These are phyloP conservation scores for Piezodorus guildinii DNA, from an alignment of 1,140 invertebrate genomes.

Conservation along the genomic window DNA sequence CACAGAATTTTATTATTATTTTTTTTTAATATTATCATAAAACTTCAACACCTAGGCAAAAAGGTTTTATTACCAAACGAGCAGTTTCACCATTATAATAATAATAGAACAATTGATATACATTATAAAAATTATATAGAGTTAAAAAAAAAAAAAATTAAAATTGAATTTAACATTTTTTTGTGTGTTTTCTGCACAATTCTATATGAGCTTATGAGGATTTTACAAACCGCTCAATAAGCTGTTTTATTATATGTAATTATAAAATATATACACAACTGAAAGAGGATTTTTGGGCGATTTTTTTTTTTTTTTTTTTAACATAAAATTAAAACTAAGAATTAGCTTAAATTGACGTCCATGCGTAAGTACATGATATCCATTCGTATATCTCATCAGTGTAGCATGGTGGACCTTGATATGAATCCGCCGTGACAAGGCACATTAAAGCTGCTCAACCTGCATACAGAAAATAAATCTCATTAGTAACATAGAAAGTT, in stretches of 20 bases:
- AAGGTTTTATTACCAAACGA: not conserved
- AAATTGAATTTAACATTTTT: not conserved
- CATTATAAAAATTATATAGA: conserved; percentile 1
- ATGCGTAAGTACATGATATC: conserved; percentile 8
- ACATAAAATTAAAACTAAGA: conserved; percentile 3
- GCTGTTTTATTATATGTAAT: not conserved
- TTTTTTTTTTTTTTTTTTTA: not conserved
- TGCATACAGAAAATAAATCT: not conserved
- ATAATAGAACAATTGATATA: not conserved
- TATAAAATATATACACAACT: conserved; percentile 7
- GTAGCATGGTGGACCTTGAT: not conserved
- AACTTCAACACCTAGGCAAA: not conserved
- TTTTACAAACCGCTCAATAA: not conserved
- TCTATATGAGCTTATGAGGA: not conserved
- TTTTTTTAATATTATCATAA: not conserved
- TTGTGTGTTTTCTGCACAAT: not conserved
- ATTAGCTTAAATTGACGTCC: not conserved
- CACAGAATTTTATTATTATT: conserved; percentile 10
- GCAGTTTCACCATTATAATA: conserved; percentile 9
- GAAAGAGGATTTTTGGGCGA: not conserved
- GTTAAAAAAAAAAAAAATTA: not conserved
- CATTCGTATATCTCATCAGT: conserved; percentile 1
- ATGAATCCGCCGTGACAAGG: conserved; percentile 2
- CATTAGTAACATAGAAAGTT: no score
- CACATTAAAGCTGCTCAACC: conserved; percentile 1